Evolutionary conservation across 2,888 invertebrate genomes (phyloP), one percentile per base, ranked within the genome.

Genomic region (Scaptomyza flava): DNA sequence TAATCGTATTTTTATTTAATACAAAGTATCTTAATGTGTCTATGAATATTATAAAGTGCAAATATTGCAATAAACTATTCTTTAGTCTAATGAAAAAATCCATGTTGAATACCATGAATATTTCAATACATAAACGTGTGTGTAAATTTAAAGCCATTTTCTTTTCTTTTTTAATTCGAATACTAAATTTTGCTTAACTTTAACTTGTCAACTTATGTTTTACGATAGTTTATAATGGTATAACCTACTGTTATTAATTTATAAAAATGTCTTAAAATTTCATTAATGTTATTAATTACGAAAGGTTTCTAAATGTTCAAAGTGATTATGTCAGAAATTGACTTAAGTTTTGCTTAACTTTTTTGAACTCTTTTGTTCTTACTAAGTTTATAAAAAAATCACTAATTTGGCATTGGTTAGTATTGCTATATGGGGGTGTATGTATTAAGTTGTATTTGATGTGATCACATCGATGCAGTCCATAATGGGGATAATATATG

Each of bases 271-370:
- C 59, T 81, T 68, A 31, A 27, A 27, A 27, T 27, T 27, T 3
- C 27, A 27, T 27, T 27, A 27, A 6, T 27, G 27, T 6, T 5
- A 27, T 6, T 27, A 27, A 27, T 27, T 75, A 66, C 68, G 59
- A 64, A 68, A 77, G 65, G 20, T 64, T 68, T 68, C 67, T 77
- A 75, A 79, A 75, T 66, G 67, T 64, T 57, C 64, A 48, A 66
- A 38, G 70, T 83, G 86, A 83, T 83, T 82, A 83, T 83, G 82
- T 78, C 80, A 74, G 72, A 69, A 83, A 86, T 83, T 83, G 86
- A 82, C 82, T 60, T 78, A 75, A 63, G 62, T 61, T 30, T 48
- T 31, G 9, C 7, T 30, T 30, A 5, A 6, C 6, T 14, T 38
- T 52, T 9, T 33, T 11, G 1, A 34, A n/a, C 67, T 54, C 50